These are phyloP conservation scores for Melanotaenia parkinsoni DNA, from an alignment of 2,797 vertebrate species.

Conservation along the genomic window DNA sequence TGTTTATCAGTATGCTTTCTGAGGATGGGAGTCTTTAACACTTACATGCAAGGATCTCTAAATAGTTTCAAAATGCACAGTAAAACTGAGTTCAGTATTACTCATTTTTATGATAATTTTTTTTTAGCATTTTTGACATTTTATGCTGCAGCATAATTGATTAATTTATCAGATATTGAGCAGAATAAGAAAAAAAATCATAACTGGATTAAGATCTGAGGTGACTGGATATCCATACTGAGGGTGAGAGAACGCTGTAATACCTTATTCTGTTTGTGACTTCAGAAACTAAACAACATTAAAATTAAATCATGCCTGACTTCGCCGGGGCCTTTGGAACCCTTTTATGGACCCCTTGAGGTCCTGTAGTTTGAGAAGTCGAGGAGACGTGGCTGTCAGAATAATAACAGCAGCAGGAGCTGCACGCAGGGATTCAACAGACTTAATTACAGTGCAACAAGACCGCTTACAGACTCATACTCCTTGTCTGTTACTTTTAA, in stretches of 20 bases:
- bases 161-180: not conserved
- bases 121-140: not conserved
- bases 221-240: not conserved
- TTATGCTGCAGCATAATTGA: not conserved
- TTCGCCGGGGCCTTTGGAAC: conserved; percentile 10
- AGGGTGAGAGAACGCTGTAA: not conserved
- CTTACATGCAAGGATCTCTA: not conserved
- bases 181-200: not conserved
- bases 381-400: conserved; percentile 23
- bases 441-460: conserved; percentile 52
- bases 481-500: conserved; percentile 42
- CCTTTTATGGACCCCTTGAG: conserved; percentile 30
- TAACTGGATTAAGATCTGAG: not conserved
- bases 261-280: conserved; percentile 16
- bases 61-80: not conserved
- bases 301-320: conserved; percentile 24
- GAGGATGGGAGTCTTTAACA: not conserved
- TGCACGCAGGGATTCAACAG: conserved; percentile 31
- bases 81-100: not conserved
- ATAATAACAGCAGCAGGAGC: conserved; percentile 33
- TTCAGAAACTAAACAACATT: conserved; percentile 31
- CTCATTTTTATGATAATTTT: not conserved
- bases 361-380: conserved; percentile 21
- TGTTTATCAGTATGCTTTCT: not conserved
- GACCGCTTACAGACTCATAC: conserved; percentile 35